phyloP scores from a whole-genome alignment of 2,888 invertebrate species.

The Andricus curvator region DNA sequence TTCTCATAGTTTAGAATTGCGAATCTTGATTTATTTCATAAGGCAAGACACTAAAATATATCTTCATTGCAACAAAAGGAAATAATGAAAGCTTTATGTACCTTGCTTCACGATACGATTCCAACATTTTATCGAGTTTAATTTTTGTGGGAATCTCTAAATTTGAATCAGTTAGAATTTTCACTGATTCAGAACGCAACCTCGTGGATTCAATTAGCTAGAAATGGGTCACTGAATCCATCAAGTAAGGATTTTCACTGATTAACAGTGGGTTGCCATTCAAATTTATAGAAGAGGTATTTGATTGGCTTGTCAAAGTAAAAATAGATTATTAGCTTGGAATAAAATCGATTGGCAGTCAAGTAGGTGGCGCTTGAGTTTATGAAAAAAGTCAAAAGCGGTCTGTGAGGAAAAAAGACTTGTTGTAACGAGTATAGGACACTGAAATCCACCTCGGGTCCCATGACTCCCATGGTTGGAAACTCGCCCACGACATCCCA shows the following conservation, averaged over 20 bases:
- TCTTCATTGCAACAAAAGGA: background rate
- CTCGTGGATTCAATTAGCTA: no score
- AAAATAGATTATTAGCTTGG: background rate
- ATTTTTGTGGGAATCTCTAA: background rate
- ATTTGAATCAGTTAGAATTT: no score
- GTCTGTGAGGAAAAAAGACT: background rate
- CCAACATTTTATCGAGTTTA: background rate
- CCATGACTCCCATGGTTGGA: constrained; percentile 43
- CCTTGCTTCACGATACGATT: background rate
- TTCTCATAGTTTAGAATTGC: background rate
- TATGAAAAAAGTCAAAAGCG: background rate
- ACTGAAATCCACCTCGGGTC: constrained; percentile 47
- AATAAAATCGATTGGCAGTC: background rate
- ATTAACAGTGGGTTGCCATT: no score
- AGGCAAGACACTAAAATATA: background rate
- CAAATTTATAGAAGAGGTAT: background rate
- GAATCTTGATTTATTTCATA: background rate
- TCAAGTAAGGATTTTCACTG: no score
- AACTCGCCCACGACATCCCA: constrained; percentile 58
- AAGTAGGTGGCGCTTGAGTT: background rate
- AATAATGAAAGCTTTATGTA: constrained; percentile 1
- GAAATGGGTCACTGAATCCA: no score
- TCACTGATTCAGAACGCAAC: no score
- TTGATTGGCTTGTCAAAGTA: background rate
- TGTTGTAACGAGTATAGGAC: constrained; percentile 7